Conservation (phyloP, 2,888 invertebrate genomes). For the Plutella xylostella region DNA sequence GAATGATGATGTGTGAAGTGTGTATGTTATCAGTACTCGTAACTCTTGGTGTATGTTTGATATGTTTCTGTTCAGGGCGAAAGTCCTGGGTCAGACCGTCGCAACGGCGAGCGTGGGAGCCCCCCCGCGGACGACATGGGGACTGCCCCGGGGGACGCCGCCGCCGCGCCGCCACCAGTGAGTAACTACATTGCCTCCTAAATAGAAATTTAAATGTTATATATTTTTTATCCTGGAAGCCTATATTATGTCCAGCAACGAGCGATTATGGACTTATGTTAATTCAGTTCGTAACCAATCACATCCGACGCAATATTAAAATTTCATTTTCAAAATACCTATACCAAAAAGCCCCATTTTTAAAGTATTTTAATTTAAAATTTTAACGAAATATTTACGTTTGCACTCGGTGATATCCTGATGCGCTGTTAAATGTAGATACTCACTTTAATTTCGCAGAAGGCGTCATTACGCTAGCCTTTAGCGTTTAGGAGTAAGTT, state of each 20-base stretch:
- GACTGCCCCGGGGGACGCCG: conserved; percentile 29
- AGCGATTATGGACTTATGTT: background rate
- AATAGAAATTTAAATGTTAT: background rate
- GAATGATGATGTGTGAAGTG: background rate
- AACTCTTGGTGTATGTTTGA: background rate
- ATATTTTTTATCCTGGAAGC: background rate
- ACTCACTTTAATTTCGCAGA: too few relatives aligned
- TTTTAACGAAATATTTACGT: too few relatives aligned
- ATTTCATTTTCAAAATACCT: background rate
- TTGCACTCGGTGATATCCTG: too few relatives aligned
- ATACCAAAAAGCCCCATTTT: background rate
- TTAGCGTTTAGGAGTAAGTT: background rate
- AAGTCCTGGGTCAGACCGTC: conserved; percentile 60
- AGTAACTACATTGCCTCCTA: too few relatives aligned
- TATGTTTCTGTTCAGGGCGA: conserved; percentile 37
- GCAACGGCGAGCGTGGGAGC: conserved; percentile 44
- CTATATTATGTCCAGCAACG: background rate
- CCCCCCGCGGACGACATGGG: conserved; percentile 18
- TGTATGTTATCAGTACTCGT: background rate
- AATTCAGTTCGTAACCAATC: background rate
- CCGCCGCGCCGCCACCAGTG: conserved; percentile 2
- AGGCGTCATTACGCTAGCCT: background rate
- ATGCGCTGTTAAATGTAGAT: too few relatives aligned
- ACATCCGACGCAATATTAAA: background rate
- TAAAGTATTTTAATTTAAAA: background rate